phyloP scores from a whole-genome alignment of 2,888 invertebrate genomes.

The Entomobrya multifasciata region DNA sequence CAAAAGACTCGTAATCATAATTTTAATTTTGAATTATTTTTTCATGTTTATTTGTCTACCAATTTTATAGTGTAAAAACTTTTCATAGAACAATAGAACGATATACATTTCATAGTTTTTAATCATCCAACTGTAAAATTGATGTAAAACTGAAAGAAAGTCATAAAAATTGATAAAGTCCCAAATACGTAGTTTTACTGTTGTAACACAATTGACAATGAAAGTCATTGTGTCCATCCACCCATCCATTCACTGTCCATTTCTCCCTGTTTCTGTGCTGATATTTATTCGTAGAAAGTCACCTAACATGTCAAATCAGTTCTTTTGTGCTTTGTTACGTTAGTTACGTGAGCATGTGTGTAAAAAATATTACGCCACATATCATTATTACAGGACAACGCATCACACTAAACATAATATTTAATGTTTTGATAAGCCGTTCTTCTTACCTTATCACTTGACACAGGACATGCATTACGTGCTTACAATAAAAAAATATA shows the following conservation, averaged over 20 bases:
- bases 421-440: constrained; percentile 53
- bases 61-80: no score
- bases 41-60: no score
- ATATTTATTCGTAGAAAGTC: constrained; percentile 40
- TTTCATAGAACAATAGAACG: no score
- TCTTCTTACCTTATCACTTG: constrained; percentile 43
- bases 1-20: no score
- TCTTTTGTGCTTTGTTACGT: not conserved
- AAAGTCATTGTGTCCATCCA: constrained; percentile 10
- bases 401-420: not conserved
- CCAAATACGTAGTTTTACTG: no score
- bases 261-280: not conserved
- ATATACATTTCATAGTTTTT: no score
- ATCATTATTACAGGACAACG: not conserved
- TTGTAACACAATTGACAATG: not conserved
- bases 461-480: constrained; percentile 52
- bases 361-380: constrained; percentile 45
- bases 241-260: no score
- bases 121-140: not conserved
- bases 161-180: not conserved
- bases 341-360: no score
- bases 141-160: not conserved
- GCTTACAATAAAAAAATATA: not conserved
- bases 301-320: constrained; percentile 61
- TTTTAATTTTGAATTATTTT: no score